These are phyloP conservation scores for Myotis daubentonii DNA, from an alignment of 2,797 vertebrate species.

Conservation along the genomic window DNA sequence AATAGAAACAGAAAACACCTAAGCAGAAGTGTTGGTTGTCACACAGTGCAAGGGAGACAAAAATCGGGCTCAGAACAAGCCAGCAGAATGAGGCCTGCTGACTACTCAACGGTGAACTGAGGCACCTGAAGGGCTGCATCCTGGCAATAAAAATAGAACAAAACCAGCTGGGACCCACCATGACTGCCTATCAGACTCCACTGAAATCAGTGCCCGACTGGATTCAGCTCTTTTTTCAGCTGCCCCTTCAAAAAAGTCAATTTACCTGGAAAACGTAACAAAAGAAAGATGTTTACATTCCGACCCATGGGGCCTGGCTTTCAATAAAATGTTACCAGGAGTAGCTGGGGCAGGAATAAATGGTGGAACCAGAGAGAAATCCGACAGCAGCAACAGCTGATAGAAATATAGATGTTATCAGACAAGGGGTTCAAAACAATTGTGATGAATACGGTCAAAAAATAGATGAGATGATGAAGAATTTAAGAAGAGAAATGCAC, in stretches of 20 bases:
- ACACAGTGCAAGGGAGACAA: not conserved
- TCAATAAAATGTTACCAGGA: not conserved
- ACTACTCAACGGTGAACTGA: not conserved
- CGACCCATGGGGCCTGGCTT: not conserved
- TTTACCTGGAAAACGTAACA: not conserved
- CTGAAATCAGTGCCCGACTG: not conserved
- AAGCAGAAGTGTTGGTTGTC: not conserved
- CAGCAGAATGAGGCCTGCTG: not conserved
- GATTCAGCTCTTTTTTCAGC: not conserved
- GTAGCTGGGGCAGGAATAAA: not conserved
- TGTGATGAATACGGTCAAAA: not conserved
- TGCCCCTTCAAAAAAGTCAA: not conserved
- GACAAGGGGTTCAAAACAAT: not conserved
- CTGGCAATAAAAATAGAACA: not conserved
- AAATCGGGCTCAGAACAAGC: not conserved
- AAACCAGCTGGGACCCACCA: not conserved
- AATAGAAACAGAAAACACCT: not conserved
- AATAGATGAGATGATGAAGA: not conserved
- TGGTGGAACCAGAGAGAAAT: not conserved
- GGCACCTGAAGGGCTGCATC: not conserved
- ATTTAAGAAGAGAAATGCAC: not conserved
- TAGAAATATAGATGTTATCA: not conserved
- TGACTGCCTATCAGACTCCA: too few species aligned
- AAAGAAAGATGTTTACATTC: not conserved
- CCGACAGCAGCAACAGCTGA: not conserved